These are phyloP conservation scores for Rhyacichthys aspro DNA, from an alignment of 2,797 vertebrate genomes.

Conservation along the genomic window DNA sequence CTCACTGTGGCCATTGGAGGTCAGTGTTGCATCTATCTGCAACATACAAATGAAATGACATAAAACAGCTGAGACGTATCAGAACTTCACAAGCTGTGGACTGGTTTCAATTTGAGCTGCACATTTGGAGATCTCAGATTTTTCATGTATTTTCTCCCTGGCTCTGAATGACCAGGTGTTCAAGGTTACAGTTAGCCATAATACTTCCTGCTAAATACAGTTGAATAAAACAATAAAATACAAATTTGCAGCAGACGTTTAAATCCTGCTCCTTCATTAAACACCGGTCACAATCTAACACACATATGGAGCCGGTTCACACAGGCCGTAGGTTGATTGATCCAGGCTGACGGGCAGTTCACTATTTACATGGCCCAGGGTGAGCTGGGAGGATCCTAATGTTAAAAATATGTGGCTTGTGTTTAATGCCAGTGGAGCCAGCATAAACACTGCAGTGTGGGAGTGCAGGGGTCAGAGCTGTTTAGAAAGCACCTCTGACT, in stretches of 20 bases:
- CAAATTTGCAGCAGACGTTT: no score
- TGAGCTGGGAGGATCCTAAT: slow-evolving; percentile 68
- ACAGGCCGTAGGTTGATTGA: slow-evolving; percentile 73
- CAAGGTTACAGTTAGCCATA: background rate
- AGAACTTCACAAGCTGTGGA: slow-evolving; percentile 33
- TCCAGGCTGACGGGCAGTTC: slow-evolving; percentile 64
- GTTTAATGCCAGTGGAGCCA: slow-evolving; percentile 69
- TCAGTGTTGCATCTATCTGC: slow-evolving; percentile 52
- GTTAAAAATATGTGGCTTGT: slow-evolving; percentile 77
- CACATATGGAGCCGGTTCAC: slow-evolving; percentile 68
- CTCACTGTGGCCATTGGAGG: slow-evolving; percentile 59
- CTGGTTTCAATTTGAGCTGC: slow-evolving; percentile 21
- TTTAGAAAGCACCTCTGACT: slow-evolving; percentile 69
- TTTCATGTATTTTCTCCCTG: slow-evolving; percentile 48
- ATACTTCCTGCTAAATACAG: no score
- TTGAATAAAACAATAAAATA: no score
- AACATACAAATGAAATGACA: background rate
- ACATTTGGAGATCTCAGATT: slow-evolving; percentile 16
- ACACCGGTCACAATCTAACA: slow-evolving; percentile 34
- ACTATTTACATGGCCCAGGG: slow-evolving; percentile 67
- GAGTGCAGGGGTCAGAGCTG: slow-evolving; percentile 66
- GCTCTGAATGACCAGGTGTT: slow-evolving; percentile 11
- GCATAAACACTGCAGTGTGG: slow-evolving; percentile 66
- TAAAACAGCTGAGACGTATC: slow-evolving; percentile 45
- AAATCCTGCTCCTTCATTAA: slow-evolving; percentile 31